Percentiles rank a stretch among this genome's conserved stretches.
These are phyloP conservation scores for Pogonocherus hispidulus DNA, from an alignment of 2,888 invertebrate genomes.

Conservation along the genomic window DNA sequence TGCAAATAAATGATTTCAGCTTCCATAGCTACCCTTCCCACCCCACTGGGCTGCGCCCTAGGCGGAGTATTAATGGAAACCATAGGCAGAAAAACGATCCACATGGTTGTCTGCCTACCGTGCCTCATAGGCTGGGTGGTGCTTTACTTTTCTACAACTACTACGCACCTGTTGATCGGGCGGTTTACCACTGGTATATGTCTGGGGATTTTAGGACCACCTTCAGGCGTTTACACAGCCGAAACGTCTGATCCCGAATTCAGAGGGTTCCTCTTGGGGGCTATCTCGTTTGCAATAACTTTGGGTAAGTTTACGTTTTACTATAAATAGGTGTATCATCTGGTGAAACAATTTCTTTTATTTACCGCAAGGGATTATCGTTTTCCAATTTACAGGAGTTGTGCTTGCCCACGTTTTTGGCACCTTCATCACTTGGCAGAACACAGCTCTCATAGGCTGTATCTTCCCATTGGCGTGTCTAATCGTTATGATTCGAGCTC, in stretches of 20 bases:
- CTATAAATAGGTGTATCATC: no score
- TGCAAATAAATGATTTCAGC: constrained; percentile 67
- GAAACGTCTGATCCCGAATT: constrained; percentile 71
- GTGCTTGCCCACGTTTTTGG: constrained; percentile 76
- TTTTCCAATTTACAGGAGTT: constrained; percentile 60
- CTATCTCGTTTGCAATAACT: constrained; percentile 76
- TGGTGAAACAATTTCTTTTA: no score
- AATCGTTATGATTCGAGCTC: constrained; percentile 71
- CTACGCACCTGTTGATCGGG: constrained; percentile 68
- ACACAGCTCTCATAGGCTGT: constrained; percentile 72
- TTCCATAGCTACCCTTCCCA: constrained; percentile 74
- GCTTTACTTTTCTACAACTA: constrained; percentile 70
- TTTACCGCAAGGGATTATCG: no score
- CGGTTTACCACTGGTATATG: constrained; percentile 65
- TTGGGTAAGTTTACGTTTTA: constrained; percentile 66
- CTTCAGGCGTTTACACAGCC: constrained; percentile 52
- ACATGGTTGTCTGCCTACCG: constrained; percentile 71
- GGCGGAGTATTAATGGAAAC: constrained; percentile 75
- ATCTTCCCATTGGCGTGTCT: constrained; percentile 70
- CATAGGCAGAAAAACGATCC: constrained; percentile 73
- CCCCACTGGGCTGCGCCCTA: constrained; percentile 75
- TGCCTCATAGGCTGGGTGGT: constrained; percentile 74
- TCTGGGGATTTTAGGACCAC: constrained; percentile 70
- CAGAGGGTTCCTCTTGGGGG: constrained; percentile 71
- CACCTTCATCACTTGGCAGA: constrained; percentile 74